Evolutionary conservation across 2,797 vertebrate genomes (phyloP).

Genomic region (Strix occidentalis): DNA sequence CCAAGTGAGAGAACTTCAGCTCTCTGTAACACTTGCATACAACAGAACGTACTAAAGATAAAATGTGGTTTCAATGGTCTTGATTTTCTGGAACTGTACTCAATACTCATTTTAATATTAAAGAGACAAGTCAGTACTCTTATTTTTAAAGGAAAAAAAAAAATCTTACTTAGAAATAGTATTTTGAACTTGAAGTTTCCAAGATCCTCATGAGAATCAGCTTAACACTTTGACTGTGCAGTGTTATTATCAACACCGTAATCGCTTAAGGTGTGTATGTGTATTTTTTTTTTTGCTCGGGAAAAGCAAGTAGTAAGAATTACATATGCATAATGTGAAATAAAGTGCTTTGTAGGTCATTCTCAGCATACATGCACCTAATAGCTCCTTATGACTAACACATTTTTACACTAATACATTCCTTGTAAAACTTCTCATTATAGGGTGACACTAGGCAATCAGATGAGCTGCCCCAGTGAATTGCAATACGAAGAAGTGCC

Average conservation of each 20-base stretch:
- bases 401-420: background rate
- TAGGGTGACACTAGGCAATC: background rate
- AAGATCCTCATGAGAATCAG: background rate
- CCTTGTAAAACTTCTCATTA: background rate
- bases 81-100: background rate
- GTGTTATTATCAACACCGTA: background rate
- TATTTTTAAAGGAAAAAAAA: background rate
- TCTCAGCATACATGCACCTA: background rate
- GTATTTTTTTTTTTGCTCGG: background rate
- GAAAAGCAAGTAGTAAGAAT: background rate
- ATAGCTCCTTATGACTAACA: background rate
- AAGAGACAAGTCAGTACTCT: background rate
- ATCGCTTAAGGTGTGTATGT: background rate
- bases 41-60: background rate
- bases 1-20: background rate
- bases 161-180: background rate
- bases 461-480: slow-evolving; percentile 3
- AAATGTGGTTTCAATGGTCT: background rate
- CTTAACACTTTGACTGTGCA: background rate
- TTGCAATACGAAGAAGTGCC: background rate
- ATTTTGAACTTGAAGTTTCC: background rate
- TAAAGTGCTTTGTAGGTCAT: slow-evolving; percentile 12
- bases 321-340: background rate
- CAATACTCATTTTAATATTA: background rate
- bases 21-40: background rate